A percentile compares a stretch with the other conserved stretches of the same genome.
phyloP scores from a whole-genome alignment of 2,113 vertebrate genomes.

The Paradisaea rubra region DNA sequence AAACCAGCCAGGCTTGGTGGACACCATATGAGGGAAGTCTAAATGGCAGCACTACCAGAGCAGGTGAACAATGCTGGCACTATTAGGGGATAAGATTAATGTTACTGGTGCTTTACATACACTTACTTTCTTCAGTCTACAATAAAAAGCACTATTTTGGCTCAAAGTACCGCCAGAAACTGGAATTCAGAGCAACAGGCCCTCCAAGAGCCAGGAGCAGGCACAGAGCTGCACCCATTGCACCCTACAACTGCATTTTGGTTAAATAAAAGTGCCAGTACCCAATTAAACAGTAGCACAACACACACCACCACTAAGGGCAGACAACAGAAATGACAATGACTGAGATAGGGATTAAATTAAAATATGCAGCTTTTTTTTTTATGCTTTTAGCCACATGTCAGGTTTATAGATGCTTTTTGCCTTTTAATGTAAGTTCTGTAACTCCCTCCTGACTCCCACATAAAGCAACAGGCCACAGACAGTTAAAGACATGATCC shows the following conservation, averaged over 20 bases:
- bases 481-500: background rate
- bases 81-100: background rate
- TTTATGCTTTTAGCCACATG: background rate
- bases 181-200: background rate
- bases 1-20: background rate
- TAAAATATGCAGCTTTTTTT: background rate
- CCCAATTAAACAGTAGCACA: background rate
- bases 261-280: background rate
- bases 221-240: background rate
- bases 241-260: background rate
- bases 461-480: background rate
- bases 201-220: background rate
- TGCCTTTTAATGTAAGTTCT: background rate
- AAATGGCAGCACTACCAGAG: accelerated
- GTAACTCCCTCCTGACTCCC: background rate
- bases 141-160: background rate
- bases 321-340: background rate
- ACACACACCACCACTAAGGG: background rate
- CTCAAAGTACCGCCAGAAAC: background rate
- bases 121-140: background rate
- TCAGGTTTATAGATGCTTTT: background rate
- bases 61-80: background rate
- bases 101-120: background rate
- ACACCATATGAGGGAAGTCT: accelerated
- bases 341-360: background rate